Conservation (phyloP, 2,797 vertebrate species). For the Ispidina picta region DNA sequence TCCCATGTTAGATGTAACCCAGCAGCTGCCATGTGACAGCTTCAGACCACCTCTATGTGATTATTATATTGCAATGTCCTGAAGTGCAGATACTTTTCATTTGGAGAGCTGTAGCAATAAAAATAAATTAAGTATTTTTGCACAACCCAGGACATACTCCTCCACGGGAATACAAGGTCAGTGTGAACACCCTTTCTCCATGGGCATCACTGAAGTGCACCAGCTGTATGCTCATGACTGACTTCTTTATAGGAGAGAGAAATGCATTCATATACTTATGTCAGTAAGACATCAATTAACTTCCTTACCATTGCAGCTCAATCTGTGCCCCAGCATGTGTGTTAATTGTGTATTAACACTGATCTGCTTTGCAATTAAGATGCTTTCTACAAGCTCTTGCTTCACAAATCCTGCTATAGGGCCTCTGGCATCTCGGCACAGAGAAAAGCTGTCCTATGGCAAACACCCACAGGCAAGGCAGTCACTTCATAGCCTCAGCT, state of each 20-base stretch:
- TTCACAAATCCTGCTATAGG: not conserved
- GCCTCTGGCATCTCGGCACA: not conserved
- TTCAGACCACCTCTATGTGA: not conserved
- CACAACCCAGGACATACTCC: not conserved
- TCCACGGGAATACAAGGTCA: not conserved
- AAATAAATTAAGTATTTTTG: constrained; percentile 55
- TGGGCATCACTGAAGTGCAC: not conserved
- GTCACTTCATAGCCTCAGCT: not conserved
- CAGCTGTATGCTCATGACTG: constrained; percentile 9
- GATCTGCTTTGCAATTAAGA: constrained; percentile 11
- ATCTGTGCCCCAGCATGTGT: not conserved
- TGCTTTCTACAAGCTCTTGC: constrained; percentile 9
- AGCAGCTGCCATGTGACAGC: not conserved
- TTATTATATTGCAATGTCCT: constrained; percentile 19
- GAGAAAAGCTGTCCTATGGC: not conserved
- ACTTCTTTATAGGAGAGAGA: not conserved
- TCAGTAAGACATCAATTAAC: not conserved
- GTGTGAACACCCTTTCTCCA: not conserved
- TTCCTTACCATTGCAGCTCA: constrained; percentile 3
- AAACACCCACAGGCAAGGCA: not conserved
- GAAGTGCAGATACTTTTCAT: not conserved
- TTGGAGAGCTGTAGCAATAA: not conserved
- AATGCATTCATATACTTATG: not conserved
- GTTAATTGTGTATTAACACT: constrained; percentile 9
- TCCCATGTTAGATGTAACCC: not conserved